A percentile compares a stretch with the other conserved stretches of the same genome.
Evolutionary conservation across 2,797 vertebrate species (phyloP).

Genomic region (Salmo trutta): DNA sequence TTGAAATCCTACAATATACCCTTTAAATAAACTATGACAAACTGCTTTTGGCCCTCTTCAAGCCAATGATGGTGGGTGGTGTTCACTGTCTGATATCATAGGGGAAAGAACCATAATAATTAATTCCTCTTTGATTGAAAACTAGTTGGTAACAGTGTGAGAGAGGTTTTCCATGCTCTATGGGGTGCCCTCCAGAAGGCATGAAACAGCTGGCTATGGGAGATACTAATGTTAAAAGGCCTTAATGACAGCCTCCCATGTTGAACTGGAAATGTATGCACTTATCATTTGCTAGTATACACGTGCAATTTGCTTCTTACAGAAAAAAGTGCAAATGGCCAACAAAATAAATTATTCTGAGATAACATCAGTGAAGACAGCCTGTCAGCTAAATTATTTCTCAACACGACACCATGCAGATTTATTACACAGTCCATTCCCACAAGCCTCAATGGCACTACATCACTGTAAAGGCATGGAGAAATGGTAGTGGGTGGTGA

Average conservation of each 20-base stretch:
- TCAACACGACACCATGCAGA: neutral
- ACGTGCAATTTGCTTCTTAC: neutral
- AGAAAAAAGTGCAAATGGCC: neutral
- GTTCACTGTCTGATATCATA: neutral
- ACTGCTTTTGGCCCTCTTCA: neutral
- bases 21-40: neutral
- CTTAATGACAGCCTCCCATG: neutral
- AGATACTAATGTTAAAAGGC: neutral
- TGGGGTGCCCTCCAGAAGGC: neutral
- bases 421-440: neutral
- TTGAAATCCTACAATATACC: neutral
- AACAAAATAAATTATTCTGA: neutral
- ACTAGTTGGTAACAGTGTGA: neutral
- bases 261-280: neutral
- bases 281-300: neutral
- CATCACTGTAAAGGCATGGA: neutral
- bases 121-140: neutral
- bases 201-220: conserved; percentile 14
- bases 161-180: neutral
- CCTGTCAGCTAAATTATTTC: neutral
- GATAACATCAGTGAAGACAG: neutral
- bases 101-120: neutral
- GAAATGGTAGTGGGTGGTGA: neutral
- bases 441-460: neutral
- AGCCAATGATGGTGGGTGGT: neutral